Conservation (phyloP, 1,140 invertebrate genomes). For the Brachionus plicatilis region DNA sequence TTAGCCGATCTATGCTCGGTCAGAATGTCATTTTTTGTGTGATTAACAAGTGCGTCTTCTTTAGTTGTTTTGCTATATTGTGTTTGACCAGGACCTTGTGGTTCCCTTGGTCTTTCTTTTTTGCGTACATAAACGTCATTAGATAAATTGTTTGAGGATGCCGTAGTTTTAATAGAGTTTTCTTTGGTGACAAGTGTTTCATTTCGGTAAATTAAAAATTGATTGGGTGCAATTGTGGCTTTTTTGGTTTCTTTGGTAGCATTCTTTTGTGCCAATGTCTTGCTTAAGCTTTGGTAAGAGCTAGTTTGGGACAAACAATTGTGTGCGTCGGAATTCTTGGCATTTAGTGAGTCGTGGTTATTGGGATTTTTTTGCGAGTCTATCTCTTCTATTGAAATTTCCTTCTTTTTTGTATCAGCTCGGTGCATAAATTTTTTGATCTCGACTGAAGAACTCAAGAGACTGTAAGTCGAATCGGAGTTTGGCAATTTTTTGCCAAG, state of each 20-base stretch:
- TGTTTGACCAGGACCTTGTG: background rate
- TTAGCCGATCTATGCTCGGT: background rate
- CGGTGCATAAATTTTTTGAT: background rate
- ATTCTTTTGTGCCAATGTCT: background rate
- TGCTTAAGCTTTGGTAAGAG: background rate
- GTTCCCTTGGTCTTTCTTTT: background rate
- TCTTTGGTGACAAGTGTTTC: background rate
- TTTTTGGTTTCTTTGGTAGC: background rate
- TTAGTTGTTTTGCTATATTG: background rate
- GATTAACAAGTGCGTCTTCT: background rate
- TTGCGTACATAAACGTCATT: background rate
- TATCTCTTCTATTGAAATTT: background rate
- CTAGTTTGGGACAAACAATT: background rate
- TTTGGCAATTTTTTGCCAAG: background rate
- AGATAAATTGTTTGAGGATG: background rate
- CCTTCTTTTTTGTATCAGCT: background rate
- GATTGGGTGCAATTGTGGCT: background rate
- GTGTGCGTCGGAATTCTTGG: background rate
- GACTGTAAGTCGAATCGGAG: background rate
- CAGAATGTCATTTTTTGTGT: background rate
- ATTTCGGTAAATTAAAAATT: constrained; percentile 29
- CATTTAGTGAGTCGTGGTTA: background rate
- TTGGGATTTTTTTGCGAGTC: background rate
- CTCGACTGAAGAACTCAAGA: background rate
- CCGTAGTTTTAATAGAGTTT: background rate